Base-by-base conservation (phyloP, 1,140 invertebrate genomes). In the Pollicipes pollicipes region DNA sequence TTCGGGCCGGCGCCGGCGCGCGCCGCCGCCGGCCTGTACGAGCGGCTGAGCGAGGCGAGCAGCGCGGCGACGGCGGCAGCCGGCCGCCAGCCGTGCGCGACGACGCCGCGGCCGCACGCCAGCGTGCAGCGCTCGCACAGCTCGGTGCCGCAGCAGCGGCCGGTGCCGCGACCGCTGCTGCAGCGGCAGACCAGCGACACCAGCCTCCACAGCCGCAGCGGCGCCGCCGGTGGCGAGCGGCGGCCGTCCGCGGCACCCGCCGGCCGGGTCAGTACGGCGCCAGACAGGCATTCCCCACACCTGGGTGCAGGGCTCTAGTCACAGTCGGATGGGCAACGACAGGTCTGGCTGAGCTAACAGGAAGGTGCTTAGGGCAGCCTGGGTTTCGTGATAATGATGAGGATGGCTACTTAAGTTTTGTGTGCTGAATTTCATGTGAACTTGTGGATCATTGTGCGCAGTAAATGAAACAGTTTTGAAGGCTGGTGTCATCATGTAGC, bases 151-250 rank as follows among this genome's bases (percentile, higher is more conserved):
- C 35, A 35, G 13, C 73, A 75, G 70, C 72, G 73, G 17, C 74
- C 75, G 24, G 71, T 74, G 68, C 75, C 74, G 26, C 74, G 75
- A 8, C 70, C 75, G 28, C 68, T 73, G 0, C 67, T 73, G 26
- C 67, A 73, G 6, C 68, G 75, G 30, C 73, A 72, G 0, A 35
- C 35, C 72, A 75, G 64, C 73, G 75, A 30, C 66, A 74, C 4
- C 68, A 73, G 27, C 74, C 74, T 2, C 71, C 72, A 2, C 31
- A 72, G 21, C 64, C 73, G 30, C 73, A 73, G 24, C 73, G 74
- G 24, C 70, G 66, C 10, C 69, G 74, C 17, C 30, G 74, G 24
- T 70, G 71, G 0, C 73, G 72, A 1, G 72, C 72, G 0, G 72
- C 35, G 35, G 35, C 35, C 35, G 6, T 6, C 35, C 35, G 35